Conservation (phyloP, 2,797 vertebrate species). For the Pterois miles region DNA sequence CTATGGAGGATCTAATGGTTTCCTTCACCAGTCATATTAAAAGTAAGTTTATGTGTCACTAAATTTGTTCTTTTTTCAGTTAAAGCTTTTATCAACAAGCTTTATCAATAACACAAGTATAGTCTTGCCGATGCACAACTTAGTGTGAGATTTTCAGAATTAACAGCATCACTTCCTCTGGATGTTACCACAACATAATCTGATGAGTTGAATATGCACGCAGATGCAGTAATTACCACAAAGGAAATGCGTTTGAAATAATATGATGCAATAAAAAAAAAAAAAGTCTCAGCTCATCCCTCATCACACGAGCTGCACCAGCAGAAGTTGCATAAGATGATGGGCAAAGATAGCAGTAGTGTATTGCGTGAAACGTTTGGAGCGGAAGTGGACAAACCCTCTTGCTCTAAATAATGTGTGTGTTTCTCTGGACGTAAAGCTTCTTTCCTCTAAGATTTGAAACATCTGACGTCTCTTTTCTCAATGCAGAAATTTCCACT, state of each 20-base stretch:
- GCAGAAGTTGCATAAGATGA: constrained; percentile 1
- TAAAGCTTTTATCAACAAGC: too few relatives aligned
- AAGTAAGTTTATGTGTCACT: constrained; percentile 82
- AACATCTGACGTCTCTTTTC: not conserved
- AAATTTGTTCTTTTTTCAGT: not conserved
- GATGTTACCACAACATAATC: not conserved
- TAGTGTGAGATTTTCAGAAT: not conserved
- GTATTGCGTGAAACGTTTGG: not conserved
- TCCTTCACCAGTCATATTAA: constrained; percentile 86
- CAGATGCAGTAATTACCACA: constrained; percentile 18
- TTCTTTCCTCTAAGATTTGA: not conserved
- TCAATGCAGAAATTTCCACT: constrained; percentile 86
- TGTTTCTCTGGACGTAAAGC: not conserved
- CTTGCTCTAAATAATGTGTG: not conserved
- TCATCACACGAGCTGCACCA: not conserved
- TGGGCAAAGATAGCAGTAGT: not conserved
- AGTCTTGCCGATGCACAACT: not conserved
- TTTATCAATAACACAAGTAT: too few relatives aligned
- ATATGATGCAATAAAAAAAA: not conserved
- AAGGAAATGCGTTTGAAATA: constrained; percentile 6
- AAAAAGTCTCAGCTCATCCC: not conserved
- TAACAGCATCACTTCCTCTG: constrained; percentile 11
- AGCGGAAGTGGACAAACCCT: not conserved
- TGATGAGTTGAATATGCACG: not conserved
- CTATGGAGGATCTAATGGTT: constrained; percentile 89